Base-by-base conservation (phyloP, 2,797 vertebrate genomes). In the Pantherophis vulpinus region DNA sequence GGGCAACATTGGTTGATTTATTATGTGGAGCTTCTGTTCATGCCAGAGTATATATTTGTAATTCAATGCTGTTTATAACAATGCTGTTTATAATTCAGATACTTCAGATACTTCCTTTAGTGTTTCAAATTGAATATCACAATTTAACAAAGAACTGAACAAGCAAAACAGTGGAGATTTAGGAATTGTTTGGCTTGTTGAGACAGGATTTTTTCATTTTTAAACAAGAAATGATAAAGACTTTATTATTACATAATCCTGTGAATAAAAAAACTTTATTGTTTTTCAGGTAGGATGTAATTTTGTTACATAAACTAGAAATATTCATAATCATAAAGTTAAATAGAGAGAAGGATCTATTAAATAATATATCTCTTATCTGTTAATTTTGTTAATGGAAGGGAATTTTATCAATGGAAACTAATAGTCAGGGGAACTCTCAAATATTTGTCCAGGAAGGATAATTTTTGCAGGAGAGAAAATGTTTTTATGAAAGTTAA, bases 1-100 rank as follows among this genome's bases (percentile, higher is more conserved):
- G 93, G 86, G 93, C 91, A 66, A 91, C 88, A 92, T 12, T 96
- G 74, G 90, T 95, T 94, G 63, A 91, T 93, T 97, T 42, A 16
- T 93, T 93, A 55, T 91, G 91, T 93, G 42, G 90, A 89, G n/a
- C n/a, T 79, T 87, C 29, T 61, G 66, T 79, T 91, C 58, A 59
- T 27, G 2, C 27, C 20, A 47, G n/a, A 89, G 2, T 83, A 32
- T 42, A 47, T 63, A 63, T 23, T 54, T 91, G 54, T 63, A 88
- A 37, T 61, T 88, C 23, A 86, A 23, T 59, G 20, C 58, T 59
- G 58, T 59, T 59, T 59, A 59, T 59, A 59, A 27, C 56, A 83
- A 55, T 87, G n/a, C 59, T 70, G 47, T 89, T 27, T 56, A 66
- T 70, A 66, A 59, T 47, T 25, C n/a, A 86, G 42, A 37, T 61